Conservation (phyloP, 2,888 invertebrate species). For the Smittia sp. region DNA sequence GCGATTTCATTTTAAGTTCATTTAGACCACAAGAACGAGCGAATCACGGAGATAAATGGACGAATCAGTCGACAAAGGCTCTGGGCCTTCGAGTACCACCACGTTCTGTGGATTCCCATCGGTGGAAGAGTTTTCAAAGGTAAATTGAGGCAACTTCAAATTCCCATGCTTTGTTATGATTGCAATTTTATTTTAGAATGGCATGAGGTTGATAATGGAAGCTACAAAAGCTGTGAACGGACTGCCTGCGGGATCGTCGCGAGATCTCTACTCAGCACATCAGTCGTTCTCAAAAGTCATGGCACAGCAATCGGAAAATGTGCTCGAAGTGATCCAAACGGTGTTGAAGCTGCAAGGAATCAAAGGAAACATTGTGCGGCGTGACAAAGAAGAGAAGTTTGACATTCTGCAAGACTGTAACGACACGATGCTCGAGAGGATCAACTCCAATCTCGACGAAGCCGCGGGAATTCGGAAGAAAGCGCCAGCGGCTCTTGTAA, state of each 20-base stretch:
- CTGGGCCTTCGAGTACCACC: not conserved
- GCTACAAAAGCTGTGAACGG: constrained; percentile 69
- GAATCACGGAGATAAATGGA: not conserved
- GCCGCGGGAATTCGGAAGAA: constrained; percentile 61
- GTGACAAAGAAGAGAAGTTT: constrained; percentile 64
- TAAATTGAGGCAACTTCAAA: constrained; percentile 44
- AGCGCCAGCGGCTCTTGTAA: constrained; percentile 55
- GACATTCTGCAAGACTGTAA: constrained; percentile 79
- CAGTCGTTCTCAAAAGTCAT: constrained; percentile 68
- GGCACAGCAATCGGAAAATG: constrained; percentile 59
- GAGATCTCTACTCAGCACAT: constrained; percentile 73
- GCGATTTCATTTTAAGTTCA: too few relatives aligned
- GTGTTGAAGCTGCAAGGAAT: constrained; percentile 59
- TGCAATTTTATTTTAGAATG: constrained; percentile 57
- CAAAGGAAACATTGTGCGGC: constrained; percentile 57
- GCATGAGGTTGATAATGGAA: constrained; percentile 63
- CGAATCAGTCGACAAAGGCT: not conserved
- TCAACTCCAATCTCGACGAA: constrained; percentile 71
- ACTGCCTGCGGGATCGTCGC: constrained; percentile 68
- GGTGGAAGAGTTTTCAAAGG: constrained; percentile 49
- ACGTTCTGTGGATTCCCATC: constrained; percentile 37
- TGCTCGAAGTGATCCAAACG: constrained; percentile 61
- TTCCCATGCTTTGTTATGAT: constrained; percentile 4
- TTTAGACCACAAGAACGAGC: not conserved
- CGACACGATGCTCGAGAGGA: constrained; percentile 77